Evolutionary conservation across 2,797 vertebrate genomes (phyloP), one percentile per base, ranked within the genome.

Genomic region (Hoplostethus mediterraneus): DNA sequence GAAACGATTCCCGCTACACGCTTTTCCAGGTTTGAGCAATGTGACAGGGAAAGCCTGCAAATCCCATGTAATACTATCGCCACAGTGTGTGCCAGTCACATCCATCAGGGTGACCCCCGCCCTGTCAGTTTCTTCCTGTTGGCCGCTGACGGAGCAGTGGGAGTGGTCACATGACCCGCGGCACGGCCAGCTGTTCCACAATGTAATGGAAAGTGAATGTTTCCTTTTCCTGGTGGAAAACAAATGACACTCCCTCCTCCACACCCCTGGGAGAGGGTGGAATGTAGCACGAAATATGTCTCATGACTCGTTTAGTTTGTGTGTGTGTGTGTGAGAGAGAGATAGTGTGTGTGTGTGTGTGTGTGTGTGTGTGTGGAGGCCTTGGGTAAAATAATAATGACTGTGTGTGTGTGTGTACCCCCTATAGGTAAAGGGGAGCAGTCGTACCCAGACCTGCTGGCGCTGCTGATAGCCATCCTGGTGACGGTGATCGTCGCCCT

Each of bases 361-460:
- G 40, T 51, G 31, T 52, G 48, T 53, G 62, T 53, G 10, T 28
- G 28, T 57, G 28, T 48, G 16, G 21, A 1, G 21, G 21, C 21
- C 21, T 21, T 21, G 21, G 21, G 21, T 21, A 21, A 21, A 21
- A 21, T 21, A 21, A 21, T 21, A 21, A 21, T n/a, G n/a, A n/a
- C n/a, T 28, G 21, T 47, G n/a, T 58, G 40, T 51, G 31, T 52
- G 48, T 53, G 62, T 53, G 10, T 28, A 21, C 17, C 28, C 25
- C 59, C 14, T 61, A 5, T 59, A 99, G 98, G 98, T 58, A 98
- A 99, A 95, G 97, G 98, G 60, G 97, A 99, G 79, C 95, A 98
- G 84, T 97, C 98, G 0, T 99, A 99, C 84, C 98, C 98, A 0
- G 98, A 99, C 84, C 94, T 98, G 67, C 92, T 99, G 84, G 98